These are phyloP conservation scores for Haemorhous mexicanus DNA, from an alignment of 2,113 vertebrate genomes.

Conservation along the genomic window DNA sequence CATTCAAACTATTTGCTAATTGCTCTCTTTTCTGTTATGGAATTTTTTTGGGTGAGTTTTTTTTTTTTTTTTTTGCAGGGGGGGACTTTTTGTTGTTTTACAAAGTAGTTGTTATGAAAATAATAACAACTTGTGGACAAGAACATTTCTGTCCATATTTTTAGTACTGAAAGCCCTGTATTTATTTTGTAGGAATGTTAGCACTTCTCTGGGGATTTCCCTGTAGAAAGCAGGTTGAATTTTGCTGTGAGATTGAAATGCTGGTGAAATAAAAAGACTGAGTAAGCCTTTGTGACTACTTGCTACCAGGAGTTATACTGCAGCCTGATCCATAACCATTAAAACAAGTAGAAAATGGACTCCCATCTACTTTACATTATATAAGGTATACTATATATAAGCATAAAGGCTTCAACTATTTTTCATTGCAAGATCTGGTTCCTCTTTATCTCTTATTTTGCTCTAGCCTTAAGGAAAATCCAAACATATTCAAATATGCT, in stretches of 20 bases:
- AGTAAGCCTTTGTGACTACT: neutral
- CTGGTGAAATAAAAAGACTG: neutral
- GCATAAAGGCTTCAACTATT: neutral
- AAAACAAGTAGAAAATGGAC: neutral
- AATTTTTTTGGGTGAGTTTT: neutral
- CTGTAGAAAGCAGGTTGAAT: neutral
- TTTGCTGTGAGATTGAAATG: neutral
- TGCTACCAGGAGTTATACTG: neutral
- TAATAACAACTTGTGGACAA: neutral
- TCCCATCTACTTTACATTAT: neutral
- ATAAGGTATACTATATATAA: neutral
- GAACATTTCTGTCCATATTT: neutral
- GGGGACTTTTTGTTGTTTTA: neutral
- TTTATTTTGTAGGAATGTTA: neutral
- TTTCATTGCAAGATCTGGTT: neutral
- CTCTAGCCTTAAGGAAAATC: neutral
- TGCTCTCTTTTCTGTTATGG: conserved; percentile 28
- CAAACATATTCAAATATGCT: neutral
- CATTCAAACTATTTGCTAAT: conserved; percentile 63
- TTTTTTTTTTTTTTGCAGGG: neutral
- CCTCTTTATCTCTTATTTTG: neutral
- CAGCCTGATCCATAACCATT: neutral
- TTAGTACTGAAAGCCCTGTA: neutral
- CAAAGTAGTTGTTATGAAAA: conserved; percentile 2
- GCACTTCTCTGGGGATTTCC: neutral